Evolutionary conservation across 2,888 invertebrate species (phyloP).

Genomic region (Disparrhopalites patrizii): DNA sequence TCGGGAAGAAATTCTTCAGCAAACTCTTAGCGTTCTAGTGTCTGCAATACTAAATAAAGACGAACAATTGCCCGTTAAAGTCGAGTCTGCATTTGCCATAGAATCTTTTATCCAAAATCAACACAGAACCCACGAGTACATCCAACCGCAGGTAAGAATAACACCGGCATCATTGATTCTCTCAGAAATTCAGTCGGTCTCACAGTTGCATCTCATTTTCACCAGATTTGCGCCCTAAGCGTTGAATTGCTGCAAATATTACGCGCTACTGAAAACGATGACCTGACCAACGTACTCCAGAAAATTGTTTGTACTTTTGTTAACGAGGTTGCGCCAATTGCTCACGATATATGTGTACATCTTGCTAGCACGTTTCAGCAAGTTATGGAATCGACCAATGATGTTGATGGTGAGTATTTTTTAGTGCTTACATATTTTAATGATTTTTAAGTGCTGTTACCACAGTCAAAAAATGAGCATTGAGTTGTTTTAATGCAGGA

Average conservation of each 20-base stretch:
- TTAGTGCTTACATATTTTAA: too few species aligned
- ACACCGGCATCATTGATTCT: too few species aligned
- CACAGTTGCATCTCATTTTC: conserved; percentile 10
- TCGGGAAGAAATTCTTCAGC: conserved; percentile 71
- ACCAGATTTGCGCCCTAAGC: conserved; percentile 68
- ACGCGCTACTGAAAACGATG: conserved; percentile 95
- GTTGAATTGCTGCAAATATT: conserved; percentile 84
- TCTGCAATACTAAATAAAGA: conserved; percentile 77
- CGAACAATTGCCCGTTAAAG: conserved; percentile 88
- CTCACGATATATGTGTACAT: conserved; percentile 91
- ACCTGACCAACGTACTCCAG: conserved; percentile 92
- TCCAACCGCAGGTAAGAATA: conserved; percentile 59
- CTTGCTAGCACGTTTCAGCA: conserved; percentile 55
- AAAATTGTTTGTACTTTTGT: conserved; percentile 86
- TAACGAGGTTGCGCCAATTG: conserved; percentile 83
- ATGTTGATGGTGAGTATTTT: conserved; percentile 43
- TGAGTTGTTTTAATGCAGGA: conserved; percentile 57
- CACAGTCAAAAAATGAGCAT: too few species aligned
- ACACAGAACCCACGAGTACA: conserved; percentile 65
- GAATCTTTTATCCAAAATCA: conserved; percentile 86
- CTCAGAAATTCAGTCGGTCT: too few species aligned
- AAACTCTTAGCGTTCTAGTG: conserved; percentile 69
- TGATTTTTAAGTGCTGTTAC: too few species aligned
- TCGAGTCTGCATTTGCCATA: conserved; percentile 93
- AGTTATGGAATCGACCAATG: conserved; percentile 44